Percentiles rank a stretch among this genome's conserved stretches.
Evolutionary conservation across 2,797 vertebrate species (phyloP).

Genomic region (Erethizon dorsatum): DNA sequence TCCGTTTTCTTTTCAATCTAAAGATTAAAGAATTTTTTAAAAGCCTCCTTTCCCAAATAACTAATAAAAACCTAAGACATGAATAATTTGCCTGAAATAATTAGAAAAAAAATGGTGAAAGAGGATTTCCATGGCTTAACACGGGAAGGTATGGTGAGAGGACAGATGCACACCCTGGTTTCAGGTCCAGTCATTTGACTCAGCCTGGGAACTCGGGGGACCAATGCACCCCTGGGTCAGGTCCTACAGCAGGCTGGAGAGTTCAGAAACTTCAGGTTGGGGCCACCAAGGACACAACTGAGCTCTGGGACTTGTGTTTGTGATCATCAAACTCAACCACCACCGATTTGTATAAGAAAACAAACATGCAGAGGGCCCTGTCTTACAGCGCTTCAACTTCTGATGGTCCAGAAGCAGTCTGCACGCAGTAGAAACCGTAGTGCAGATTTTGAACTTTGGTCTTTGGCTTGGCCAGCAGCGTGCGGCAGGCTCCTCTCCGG

Average conservation of each 20-base stretch:
- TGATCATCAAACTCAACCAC: neutral
- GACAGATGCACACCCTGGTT: neutral
- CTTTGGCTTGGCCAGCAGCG: neutral
- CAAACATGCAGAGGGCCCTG: neutral
- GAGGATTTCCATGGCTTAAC: neutral
- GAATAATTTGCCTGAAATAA: constrained; percentile 36
- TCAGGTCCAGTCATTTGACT: neutral
- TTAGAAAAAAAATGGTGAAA: neutral
- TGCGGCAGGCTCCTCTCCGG: neutral
- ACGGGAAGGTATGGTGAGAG: neutral
- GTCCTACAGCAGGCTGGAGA: neutral
- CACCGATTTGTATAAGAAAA: neutral
- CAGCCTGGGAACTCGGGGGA: neutral
- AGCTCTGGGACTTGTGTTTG: neutral
- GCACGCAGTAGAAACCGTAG: too few species aligned
- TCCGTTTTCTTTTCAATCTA: neutral
- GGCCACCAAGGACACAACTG: neutral
- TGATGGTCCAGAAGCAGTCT: too few species aligned
- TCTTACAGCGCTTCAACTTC: neutral
- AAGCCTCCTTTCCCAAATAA: constrained; percentile 11
- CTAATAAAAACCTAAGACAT: constrained; percentile 46
- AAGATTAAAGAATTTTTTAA: neutral
- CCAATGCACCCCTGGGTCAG: neutral
- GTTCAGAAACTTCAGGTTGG: neutral
- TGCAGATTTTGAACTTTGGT: too few species aligned